phyloP scores from a whole-genome alignment of 2,113 vertebrate species.

The Morone chrysops region DNA sequence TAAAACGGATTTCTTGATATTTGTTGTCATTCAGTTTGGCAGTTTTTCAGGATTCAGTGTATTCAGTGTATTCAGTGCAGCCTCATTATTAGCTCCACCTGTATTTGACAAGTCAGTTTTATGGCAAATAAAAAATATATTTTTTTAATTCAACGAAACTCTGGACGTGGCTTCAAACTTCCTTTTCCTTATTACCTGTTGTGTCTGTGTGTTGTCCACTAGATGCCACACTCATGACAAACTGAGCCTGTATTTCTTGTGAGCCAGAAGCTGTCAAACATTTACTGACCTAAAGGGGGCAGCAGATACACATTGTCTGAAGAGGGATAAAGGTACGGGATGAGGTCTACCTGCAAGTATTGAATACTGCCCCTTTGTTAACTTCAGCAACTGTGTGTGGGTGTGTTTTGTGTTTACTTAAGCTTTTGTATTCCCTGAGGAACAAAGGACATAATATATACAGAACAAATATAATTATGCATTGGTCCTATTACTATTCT shows the following conservation, averaged over 20 bases:
- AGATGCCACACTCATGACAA: slow-evolving; percentile 88
- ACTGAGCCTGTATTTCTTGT: too few relatives aligned
- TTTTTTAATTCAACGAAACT: not conserved
- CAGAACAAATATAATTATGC: not conserved
- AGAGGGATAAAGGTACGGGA: not conserved
- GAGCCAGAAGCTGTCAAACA: not conserved
- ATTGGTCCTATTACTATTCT: not conserved
- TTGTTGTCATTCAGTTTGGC: not conserved
- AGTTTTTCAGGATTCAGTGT: not conserved
- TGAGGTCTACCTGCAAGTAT: not conserved
- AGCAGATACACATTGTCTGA: slow-evolving; percentile 51
- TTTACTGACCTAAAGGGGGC: slow-evolving; percentile 53
- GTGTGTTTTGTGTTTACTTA: not conserved
- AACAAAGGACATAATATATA: not conserved
- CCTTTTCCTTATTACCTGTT: not conserved
- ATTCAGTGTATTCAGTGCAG: not conserved
- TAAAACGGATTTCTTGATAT: not conserved
- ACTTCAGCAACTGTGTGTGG: not conserved
- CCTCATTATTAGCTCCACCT: not conserved
- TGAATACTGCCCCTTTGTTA: not conserved
- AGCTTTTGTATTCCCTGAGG: too few relatives aligned
- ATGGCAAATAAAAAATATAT: not conserved
- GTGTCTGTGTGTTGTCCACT: slow-evolving; percentile 80
- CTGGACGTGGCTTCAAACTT: not conserved
- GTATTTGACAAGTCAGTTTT: not conserved